Evolutionary conservation across 2,888 invertebrate species (phyloP).

Genomic region (Drosophila sordidula): DNA sequence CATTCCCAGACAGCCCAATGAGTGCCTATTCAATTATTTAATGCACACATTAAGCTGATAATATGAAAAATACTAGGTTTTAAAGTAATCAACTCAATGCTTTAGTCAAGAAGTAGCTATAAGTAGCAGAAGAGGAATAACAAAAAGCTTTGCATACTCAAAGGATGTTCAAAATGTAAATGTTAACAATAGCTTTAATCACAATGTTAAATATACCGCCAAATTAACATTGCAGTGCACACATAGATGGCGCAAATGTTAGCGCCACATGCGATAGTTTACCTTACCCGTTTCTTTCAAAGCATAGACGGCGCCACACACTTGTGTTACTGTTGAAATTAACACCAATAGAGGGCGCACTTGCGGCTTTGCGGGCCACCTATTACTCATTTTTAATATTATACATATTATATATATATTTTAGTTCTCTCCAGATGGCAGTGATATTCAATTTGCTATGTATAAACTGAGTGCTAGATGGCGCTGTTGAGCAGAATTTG

Average conservation of each 20-base stretch:
- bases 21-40: neutral
- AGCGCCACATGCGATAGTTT: too few species aligned
- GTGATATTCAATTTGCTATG: too few species aligned
- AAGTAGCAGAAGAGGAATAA: neutral
- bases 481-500: too few species aligned
- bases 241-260: neutral
- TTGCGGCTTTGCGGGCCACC: neutral
- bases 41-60: neutral
- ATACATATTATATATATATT: too few species aligned
- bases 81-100: neutral
- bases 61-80: neutral
- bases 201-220: neutral
- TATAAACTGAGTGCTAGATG: too few species aligned
- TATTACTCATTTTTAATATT: too few species aligned
- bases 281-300: too few species aligned
- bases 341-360: neutral
- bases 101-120: too few species aligned
- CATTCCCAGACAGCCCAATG: neutral
- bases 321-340: neutral
- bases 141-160: neutral
- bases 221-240: neutral
- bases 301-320: neutral
- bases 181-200: neutral
- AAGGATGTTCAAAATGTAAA: neutral
- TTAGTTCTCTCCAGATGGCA: too few species aligned